phyloP scores from a whole-genome alignment of 2,797 vertebrate genomes.

The Danio choprae region DNA sequence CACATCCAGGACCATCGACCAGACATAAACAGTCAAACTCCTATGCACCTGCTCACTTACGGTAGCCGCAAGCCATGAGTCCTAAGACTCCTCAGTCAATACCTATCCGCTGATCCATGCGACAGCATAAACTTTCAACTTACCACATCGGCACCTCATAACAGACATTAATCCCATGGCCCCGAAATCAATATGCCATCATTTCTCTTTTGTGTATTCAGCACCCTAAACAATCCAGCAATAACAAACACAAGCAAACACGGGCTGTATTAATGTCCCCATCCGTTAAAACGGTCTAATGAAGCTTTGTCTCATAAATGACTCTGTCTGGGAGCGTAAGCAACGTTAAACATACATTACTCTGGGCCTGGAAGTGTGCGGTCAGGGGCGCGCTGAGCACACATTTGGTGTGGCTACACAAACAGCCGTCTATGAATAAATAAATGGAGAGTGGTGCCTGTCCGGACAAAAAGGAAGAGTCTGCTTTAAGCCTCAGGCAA shows the following conservation, averaged over 20 bases:
- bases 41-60: slow-evolving; percentile 9
- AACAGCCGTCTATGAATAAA: slow-evolving; percentile 62
- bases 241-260: slow-evolving; percentile 44
- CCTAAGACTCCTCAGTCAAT: slow-evolving; percentile 50
- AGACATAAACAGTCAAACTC: slow-evolving; percentile 18
- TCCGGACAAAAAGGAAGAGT: slow-evolving; percentile 50
- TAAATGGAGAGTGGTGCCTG: slow-evolving; percentile 50
- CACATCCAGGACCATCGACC: neutral
- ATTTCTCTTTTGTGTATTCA: slow-evolving; percentile 58
- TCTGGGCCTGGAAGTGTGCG: slow-evolving; percentile 63
- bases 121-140: slow-evolving; percentile 47
- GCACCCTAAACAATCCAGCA: slow-evolving; percentile 53
- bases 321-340: slow-evolving; percentile 77
- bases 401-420: slow-evolving; percentile 56
- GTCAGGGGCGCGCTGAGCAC: slow-evolving; percentile 26
- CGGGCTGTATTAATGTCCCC: slow-evolving; percentile 59
- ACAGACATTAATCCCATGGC: slow-evolving; percentile 45
- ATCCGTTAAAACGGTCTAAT: slow-evolving; percentile 80
- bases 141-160: slow-evolving; percentile 51
- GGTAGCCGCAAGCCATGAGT: slow-evolving; percentile 3
- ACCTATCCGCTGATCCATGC: slow-evolving; percentile 33
- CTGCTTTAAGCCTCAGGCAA: slow-evolving; percentile 48
- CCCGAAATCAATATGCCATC: slow-evolving; percentile 54
- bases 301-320: slow-evolving; percentile 78
- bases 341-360: slow-evolving; percentile 80